These are phyloP conservation scores for Hydractinia echinata DNA, from an alignment of 30 jellyfish, hydroid and myxozoan genomes.

Conservation along the genomic window DNA sequence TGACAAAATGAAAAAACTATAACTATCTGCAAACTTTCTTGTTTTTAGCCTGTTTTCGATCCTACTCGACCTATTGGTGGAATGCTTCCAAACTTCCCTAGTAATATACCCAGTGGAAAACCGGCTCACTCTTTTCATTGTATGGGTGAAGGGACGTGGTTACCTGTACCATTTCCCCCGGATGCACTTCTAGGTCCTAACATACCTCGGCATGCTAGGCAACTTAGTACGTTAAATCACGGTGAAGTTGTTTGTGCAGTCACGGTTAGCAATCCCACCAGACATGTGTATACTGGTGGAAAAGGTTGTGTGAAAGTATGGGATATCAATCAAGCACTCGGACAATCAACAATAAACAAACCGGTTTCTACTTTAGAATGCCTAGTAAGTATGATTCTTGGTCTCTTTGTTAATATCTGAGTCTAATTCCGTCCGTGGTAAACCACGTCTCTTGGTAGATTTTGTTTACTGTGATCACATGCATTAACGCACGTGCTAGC, in stretches of 20 bases:
- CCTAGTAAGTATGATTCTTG: slow-evolving; percentile 58
- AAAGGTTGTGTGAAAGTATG: slow-evolving; percentile 98
- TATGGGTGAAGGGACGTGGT: slow-evolving; percentile 97
- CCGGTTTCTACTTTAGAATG: slow-evolving; percentile 96
- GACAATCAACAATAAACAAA: slow-evolving; percentile 79
- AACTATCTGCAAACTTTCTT: no score
- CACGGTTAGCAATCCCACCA: slow-evolving; percentile 94
- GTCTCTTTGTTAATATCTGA: background rate
- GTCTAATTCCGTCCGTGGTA: no score
- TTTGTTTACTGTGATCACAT: no score
- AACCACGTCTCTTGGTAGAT: no score
- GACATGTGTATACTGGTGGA: slow-evolving; percentile 98
- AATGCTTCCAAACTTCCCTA: slow-evolving; percentile 63
- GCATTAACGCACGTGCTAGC: no score
- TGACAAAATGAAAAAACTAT: no score
- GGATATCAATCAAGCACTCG: slow-evolving; percentile 96
- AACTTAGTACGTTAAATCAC: slow-evolving; percentile 85
- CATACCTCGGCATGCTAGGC: slow-evolving; percentile 98
- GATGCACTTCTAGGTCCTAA: slow-evolving; percentile 95
- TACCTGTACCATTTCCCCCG: slow-evolving; percentile 96
- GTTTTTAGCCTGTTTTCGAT: slow-evolving; percentile 42
- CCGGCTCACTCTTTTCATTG: slow-evolving; percentile 98
- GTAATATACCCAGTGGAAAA: slow-evolving; percentile 93
- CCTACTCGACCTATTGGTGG: slow-evolving; percentile 72
- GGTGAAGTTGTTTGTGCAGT: slow-evolving; percentile 99